phyloP scores from a whole-genome alignment of 2,113 vertebrate genomes.

The Notarius lentiginosus region DNA sequence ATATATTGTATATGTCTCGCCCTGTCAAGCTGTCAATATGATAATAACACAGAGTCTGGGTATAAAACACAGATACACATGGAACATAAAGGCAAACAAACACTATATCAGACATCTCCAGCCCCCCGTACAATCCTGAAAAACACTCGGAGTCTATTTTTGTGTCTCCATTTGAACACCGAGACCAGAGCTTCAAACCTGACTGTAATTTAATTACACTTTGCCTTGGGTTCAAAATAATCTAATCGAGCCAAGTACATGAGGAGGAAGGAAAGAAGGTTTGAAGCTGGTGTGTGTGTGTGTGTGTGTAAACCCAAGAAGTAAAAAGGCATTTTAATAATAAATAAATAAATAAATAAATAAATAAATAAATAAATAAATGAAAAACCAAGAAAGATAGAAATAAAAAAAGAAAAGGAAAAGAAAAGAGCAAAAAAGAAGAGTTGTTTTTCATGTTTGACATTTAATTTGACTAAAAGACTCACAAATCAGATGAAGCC shows the following conservation, averaged over 20 bases:
- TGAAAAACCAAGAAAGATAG: no score
- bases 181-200: conserved; percentile 11
- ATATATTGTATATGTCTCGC: not conserved
- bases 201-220: conserved; percentile 34
- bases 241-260: not conserved
- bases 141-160: no score
- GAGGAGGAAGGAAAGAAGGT: not conserved
- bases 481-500: not conserved
- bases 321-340: not conserved
- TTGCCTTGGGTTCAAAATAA: conserved; percentile 28
- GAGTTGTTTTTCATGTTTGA: no score
- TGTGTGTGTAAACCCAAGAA: not conserved
- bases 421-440: no score
- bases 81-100: not conserved
- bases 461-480: no score
- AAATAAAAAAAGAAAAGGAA: no score
- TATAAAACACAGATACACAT: not conserved
- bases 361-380: no score
- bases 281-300: not conserved
- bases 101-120: not conserved
- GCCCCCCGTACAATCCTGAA: not conserved
- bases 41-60: not conserved
- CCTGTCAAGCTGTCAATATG: not conserved
- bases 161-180: not conserved
- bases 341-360: no score